These are phyloP conservation scores for Thamnaconus septentrionalis DNA, from an alignment of 2,113 vertebrate genomes.

Conservation along the genomic window DNA sequence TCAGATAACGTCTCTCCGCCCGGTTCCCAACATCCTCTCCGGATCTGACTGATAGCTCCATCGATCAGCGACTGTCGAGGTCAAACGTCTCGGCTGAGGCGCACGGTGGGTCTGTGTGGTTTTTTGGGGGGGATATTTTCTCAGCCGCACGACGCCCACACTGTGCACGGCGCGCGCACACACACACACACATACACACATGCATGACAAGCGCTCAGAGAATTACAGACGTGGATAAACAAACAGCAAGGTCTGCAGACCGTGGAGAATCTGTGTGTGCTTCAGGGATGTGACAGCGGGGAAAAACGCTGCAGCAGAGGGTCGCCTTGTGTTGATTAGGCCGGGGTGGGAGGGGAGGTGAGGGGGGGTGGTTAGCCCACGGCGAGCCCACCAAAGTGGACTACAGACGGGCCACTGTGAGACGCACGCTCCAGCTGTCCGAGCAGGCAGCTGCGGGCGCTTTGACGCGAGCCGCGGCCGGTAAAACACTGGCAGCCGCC, in stretches of 20 bases:
- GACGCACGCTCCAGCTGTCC: conserved; percentile 32
- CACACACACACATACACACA: not conserved
- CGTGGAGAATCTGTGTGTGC: conserved; percentile 37
- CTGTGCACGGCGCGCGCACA: not conserved
- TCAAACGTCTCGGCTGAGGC: conserved; percentile 30
- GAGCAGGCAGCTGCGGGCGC: conserved; percentile 37
- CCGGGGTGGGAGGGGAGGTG: conserved; percentile 51
- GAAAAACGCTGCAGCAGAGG: conserved; percentile 46
- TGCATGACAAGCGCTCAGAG: conserved; percentile 27
- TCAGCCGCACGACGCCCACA: no score
- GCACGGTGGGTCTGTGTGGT: no score
- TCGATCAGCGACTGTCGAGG: conserved; percentile 46
- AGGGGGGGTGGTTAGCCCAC: conserved; percentile 32
- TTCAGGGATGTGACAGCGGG: conserved; percentile 46
- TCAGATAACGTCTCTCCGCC: not conserved
- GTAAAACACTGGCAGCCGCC: not conserved
- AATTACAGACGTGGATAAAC: conserved; percentile 38
- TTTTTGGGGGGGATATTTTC: not conserved
- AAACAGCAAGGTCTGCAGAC: conserved; percentile 53
- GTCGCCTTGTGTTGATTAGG: conserved; percentile 53
- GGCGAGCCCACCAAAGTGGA: conserved; percentile 54
- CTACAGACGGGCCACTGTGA: conserved; percentile 61
- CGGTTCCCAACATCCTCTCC: conserved; percentile 4
- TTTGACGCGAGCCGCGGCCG: no score
- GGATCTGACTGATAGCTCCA: conserved; percentile 49